Evolutionary conservation across 1,140 invertebrate genomes (phyloP).

Genomic region (Asbolus verrucosus): DNA sequence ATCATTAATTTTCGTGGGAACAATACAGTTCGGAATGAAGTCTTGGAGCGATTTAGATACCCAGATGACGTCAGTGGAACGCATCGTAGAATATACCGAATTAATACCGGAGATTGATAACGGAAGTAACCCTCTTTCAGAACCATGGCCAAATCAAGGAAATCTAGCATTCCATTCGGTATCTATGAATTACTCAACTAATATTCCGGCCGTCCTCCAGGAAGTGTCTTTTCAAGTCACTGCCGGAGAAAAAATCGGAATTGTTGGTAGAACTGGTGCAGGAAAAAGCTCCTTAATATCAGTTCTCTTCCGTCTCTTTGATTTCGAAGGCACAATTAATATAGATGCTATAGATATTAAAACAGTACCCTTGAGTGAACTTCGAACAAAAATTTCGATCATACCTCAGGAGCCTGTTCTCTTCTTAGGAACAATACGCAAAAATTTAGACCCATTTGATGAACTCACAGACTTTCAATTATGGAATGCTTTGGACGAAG

Average conservation of each 20-base stretch:
- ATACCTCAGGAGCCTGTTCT: constrained; percentile 80
- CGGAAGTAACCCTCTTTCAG: constrained; percentile 81
- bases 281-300: constrained; percentile 84
- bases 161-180: constrained; percentile 74
- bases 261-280: constrained; percentile 85
- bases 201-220: constrained; percentile 67
- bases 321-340: constrained; percentile 70
- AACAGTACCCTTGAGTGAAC: constrained; percentile 72
- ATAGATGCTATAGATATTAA: constrained; percentile 73
- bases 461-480: constrained; percentile 71
- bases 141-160: constrained; percentile 79
- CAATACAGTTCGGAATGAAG: constrained; percentile 85
- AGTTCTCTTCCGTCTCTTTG: constrained; percentile 73
- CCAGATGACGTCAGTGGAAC: constrained; percentile 83
- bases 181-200: constrained; percentile 66
- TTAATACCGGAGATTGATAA: constrained; percentile 78
- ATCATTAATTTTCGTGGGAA: constrained; percentile 79
- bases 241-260: constrained; percentile 74
- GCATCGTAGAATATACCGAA: constrained; percentile 78
- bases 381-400: constrained; percentile 73
- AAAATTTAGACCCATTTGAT: constrained; percentile 75
- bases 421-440: constrained; percentile 71
- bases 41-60: constrained; percentile 85
- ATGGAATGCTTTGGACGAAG: constrained; percentile 74
- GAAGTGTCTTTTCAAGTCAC: constrained; percentile 68